Conservation (phyloP, 2,888 invertebrate genomes). For the Rotaria socialis region DNA sequence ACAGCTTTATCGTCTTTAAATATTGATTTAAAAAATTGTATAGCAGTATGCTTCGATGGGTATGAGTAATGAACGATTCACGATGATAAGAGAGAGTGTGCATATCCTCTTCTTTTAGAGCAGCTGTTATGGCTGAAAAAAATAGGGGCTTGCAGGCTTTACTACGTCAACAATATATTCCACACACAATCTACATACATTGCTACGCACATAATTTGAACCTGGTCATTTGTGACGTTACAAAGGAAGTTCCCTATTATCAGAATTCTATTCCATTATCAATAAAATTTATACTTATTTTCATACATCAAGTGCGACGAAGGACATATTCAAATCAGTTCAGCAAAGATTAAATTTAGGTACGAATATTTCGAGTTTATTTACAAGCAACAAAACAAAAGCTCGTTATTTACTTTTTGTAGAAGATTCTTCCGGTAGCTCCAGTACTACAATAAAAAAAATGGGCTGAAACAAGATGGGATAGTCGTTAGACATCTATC, state of each 20-base stretch:
- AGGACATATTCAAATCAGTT: not conserved
- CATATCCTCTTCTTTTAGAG: not conserved
- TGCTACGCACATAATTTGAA: not conserved
- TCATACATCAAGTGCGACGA: not conserved
- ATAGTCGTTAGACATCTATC: not conserved
- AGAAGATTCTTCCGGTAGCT: too few relatives aligned
- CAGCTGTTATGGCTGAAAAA: not conserved
- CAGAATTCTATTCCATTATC: constrained; percentile 7
- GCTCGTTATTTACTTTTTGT: too few relatives aligned
- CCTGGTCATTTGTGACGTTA: not conserved
- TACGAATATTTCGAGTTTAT: too few relatives aligned
- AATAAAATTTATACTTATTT: not conserved
- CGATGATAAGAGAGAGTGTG: not conserved
- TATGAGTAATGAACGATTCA: not conserved
- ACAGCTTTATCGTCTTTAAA: not conserved
- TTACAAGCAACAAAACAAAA: too few relatives aligned
- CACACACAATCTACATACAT: not conserved
- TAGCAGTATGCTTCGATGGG: not conserved
- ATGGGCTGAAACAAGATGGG: constrained; percentile 5
- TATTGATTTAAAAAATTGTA: not conserved
- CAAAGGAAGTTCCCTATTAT: not conserved
- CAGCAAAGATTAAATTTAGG: not conserved
- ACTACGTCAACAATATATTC: not conserved
- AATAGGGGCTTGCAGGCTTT: not conserved
- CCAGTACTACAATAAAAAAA: not conserved